Conservation (phyloP, 2,797 vertebrate genomes). For the Chrysocyon brachyurus region DNA sequence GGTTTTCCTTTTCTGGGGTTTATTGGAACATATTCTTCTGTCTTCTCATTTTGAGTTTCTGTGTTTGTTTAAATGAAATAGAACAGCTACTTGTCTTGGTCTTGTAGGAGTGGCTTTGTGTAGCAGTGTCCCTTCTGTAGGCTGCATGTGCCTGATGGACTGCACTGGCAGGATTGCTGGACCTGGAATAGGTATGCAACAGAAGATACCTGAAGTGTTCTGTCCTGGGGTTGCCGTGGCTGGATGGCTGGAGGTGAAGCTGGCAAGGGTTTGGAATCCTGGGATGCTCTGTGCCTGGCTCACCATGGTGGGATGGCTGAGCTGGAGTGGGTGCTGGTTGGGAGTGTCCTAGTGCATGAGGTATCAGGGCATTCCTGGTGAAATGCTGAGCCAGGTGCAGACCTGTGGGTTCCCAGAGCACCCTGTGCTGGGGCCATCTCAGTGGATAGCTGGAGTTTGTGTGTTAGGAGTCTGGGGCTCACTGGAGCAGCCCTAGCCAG, state of each 20-base stretch:
- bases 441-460: background rate
- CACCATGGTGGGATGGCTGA: background rate
- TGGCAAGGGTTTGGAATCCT: background rate
- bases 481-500: background rate
- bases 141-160: background rate
- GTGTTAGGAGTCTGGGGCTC: background rate
- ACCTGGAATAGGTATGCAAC: background rate
- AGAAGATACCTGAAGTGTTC: background rate
- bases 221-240: background rate
- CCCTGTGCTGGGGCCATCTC: background rate
- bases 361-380: background rate
- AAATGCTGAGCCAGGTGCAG: background rate
- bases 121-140: background rate
- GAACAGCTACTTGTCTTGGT: background rate
- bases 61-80: background rate
- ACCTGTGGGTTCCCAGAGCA: background rate
- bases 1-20: background rate
- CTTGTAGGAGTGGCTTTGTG: background rate
- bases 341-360: background rate
- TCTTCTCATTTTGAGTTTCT: background rate
- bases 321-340: background rate
- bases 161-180: background rate
- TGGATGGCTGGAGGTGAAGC: background rate
- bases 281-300: background rate
- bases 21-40: background rate